These are phyloP conservation scores for Saccostrea glomerata DNA, from an alignment of 1,140 invertebrate genomes.

Conservation along the genomic window DNA sequence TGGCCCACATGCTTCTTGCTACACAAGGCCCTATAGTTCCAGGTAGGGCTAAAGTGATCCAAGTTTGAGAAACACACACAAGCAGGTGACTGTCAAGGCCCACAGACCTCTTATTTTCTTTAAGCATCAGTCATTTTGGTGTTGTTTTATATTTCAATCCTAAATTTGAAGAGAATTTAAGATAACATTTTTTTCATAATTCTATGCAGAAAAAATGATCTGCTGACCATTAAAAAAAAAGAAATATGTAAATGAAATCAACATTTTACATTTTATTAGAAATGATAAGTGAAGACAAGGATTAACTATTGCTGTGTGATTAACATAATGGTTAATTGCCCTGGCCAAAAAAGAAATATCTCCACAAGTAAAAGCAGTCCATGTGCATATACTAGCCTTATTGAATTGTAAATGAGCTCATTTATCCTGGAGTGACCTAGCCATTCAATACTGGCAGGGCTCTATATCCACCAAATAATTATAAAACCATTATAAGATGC, in stretches of 20 bases:
- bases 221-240: no score
- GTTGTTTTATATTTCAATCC: no score
- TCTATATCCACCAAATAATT: constrained; percentile 33
- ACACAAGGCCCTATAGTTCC: no score
- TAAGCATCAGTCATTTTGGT: no score
- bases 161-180: no score
- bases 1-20: no score
- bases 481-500: constrained; percentile 32
- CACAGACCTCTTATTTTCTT: no score
- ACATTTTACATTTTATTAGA: background rate
- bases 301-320: background rate
- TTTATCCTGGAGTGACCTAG: constrained; percentile 22
- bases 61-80: no score
- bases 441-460: constrained; percentile 32
- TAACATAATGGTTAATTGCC: constrained; percentile 8
- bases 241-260: background rate
- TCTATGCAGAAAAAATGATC: no score
- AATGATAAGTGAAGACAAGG: background rate
- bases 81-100: no score
- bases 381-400: constrained; percentile 2
- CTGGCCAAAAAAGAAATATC: constrained; percentile 6
- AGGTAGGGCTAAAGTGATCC: no score
- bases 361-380: background rate
- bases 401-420: constrained; percentile 36
- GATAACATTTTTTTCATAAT: no score